Conservation (phyloP, 2,888 invertebrate species). For the Salticus scenicus region DNA sequence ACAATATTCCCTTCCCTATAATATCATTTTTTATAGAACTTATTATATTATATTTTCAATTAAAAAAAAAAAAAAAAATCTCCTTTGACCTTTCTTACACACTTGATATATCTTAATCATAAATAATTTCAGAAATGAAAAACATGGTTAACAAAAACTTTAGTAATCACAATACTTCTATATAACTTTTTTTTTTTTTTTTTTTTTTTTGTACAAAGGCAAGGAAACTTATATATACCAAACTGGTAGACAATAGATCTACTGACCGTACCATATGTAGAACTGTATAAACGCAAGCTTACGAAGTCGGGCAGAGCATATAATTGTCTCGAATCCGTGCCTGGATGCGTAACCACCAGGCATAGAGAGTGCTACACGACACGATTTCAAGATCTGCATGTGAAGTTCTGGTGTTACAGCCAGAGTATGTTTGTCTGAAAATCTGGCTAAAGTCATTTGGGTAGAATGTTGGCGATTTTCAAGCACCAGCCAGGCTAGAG, state of each 20-base stretch:
- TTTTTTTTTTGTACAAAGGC: too few species aligned
- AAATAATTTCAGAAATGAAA: too few species aligned
- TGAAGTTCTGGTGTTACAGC: slow-evolving; percentile 53
- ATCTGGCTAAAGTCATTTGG: slow-evolving; percentile 59
- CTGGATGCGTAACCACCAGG: slow-evolving; percentile 51
- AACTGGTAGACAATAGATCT: not conserved
- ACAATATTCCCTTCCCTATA: too few species aligned
- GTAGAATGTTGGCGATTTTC: slow-evolving; percentile 63
- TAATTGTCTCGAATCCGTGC: slow-evolving; percentile 61
- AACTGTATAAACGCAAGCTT: slow-evolving; percentile 62
- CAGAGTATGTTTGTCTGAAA: slow-evolving; percentile 49
- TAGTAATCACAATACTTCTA: too few species aligned
- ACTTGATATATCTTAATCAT: too few species aligned
- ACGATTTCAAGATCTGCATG: slow-evolving; percentile 70
- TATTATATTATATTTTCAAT: too few species aligned
- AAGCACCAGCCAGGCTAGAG: slow-evolving; percentile 59
- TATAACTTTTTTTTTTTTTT: too few species aligned
- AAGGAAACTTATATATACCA: too few species aligned
- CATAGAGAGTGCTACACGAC: slow-evolving; percentile 61
- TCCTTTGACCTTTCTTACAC: too few species aligned
- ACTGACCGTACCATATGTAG: slow-evolving; percentile 62
- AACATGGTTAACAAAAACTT: too few species aligned
- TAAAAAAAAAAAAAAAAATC: too few species aligned
- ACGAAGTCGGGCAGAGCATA: slow-evolving; percentile 59
- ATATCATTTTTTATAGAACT: too few species aligned